Evolutionary conservation across 2,113 vertebrate genomes (phyloP), one percentile per base, ranked within the genome.

Genomic region (Neogobius melanostomus): DNA sequence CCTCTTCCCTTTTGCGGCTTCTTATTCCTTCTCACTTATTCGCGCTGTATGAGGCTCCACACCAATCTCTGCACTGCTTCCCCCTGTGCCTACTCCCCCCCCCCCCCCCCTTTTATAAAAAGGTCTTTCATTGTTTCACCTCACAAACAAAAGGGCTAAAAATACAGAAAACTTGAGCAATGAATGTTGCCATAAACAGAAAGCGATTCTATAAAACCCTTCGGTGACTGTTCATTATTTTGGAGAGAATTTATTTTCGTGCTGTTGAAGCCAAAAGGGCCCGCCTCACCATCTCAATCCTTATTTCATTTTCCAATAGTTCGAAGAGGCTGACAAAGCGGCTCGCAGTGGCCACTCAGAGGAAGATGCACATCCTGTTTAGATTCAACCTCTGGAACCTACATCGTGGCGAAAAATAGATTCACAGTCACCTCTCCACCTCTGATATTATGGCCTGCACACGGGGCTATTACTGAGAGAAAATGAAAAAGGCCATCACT

Each of bases 401-500:
- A 71, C 56, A 69, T 51, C 15, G 50, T 42, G 72, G 70, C 53
- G 70, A 42, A 64, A 68, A 79, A 66, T 60, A 71, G 53, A 82
- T 72, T 82, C 69, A 74, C 77, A 67, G 81, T 85, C 77, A 83
- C 81, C 75, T 70, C 62, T 64, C 66, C 78, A 81, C 71, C 80
- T 75, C 62, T 73, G 69, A 84, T 83, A 78, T 86, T 85, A 86
- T 69, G 79, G 71, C 64, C 69, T 71, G 68, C 71, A 63, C 77
- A 73, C 16, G 9, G 61, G 66, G 79, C 61, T 84, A 80, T 85
- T 85, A 86, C 74, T 77, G 79, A 59, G 67, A 64, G 65, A 56
- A 76, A 70, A 85, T 74, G 76, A 76, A 84, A 80, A 76, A 68
- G 68, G 77, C 73, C 67, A 77, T 84, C 74, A 66, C 80, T 79